phyloP scores from a whole-genome alignment of 1,140 invertebrate genomes.

The Bombyx mandarina region DNA sequence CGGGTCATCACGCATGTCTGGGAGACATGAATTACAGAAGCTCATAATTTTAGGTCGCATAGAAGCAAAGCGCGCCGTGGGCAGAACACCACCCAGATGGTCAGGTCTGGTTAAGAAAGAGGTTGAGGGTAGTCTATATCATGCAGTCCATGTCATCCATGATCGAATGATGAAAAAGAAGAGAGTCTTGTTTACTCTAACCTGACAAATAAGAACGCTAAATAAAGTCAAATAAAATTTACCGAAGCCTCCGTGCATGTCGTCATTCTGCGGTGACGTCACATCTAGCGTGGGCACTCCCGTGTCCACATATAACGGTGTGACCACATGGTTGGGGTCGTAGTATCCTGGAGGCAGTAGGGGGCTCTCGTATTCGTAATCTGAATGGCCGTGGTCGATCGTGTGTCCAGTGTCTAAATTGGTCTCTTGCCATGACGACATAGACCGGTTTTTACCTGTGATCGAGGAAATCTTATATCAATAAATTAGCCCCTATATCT shows the following conservation, averaged over 20 bases:
- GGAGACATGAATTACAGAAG: too few relatives aligned
- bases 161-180: too few relatives aligned
- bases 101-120: too few relatives aligned
- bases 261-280: slow-evolving; percentile 54
- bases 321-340: slow-evolving; percentile 31
- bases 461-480: not conserved
- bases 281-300: slow-evolving; percentile 34
- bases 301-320: slow-evolving; percentile 72
- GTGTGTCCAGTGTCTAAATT: slow-evolving; percentile 86
- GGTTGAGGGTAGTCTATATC: too few relatives aligned
- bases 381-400: slow-evolving; percentile 72
- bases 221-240: slow-evolving; percentile 10
- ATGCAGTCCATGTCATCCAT: too few relatives aligned
- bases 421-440: slow-evolving; percentile 87
- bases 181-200: too few relatives aligned
- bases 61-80: too few relatives aligned
- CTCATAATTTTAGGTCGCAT: too few relatives aligned
- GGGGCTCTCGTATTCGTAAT: slow-evolving; percentile 38
- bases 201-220: too few relatives aligned
- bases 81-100: too few relatives aligned
- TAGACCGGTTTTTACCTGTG: slow-evolving; percentile 44
- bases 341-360: slow-evolving; percentile 36
- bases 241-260: slow-evolving; percentile 67
- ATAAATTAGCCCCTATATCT: too few relatives aligned
- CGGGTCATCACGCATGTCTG: too few relatives aligned